These are phyloP conservation scores for Arizona elegans DNA, from an alignment of 2,113 vertebrate species.

Conservation along the genomic window DNA sequence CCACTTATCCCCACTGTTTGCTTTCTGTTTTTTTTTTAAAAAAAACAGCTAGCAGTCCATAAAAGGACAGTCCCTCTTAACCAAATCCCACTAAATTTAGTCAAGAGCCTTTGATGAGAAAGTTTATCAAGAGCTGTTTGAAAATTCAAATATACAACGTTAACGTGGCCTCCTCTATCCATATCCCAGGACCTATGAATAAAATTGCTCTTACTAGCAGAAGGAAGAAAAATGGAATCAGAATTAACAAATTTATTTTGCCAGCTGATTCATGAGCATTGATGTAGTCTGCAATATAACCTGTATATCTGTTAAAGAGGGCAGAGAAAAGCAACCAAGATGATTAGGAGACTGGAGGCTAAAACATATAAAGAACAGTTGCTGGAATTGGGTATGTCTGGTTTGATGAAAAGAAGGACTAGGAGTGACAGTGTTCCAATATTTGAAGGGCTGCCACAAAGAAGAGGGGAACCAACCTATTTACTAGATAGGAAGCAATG, in stretches of 20 bases:
- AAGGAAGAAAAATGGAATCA: not conserved
- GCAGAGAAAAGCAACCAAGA: no score
- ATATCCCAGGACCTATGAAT: not conserved
- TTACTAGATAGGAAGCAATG: no score
- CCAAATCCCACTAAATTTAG: not conserved
- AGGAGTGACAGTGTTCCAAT: no score
- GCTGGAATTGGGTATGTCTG: no score
- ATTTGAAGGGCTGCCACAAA: no score
- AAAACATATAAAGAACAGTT: no score
- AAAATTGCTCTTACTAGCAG: not conserved
- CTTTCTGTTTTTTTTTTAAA: not conserved
- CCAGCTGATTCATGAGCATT: not conserved
- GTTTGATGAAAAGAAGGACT: no score
- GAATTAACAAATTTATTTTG: not conserved
- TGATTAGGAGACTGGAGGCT: no score
- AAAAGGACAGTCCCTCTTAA: not conserved
- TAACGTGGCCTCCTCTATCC: not conserved
- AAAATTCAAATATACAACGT: not conserved
- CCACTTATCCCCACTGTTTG: not conserved
- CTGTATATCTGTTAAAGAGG: not conserved
- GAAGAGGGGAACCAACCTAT: no score
- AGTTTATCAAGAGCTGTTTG: not conserved
- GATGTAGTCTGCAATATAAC: not conserved
- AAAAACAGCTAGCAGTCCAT: not conserved
- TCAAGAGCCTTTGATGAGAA: not conserved